Conservation (phyloP, 2,888 invertebrate genomes). For the Trissolcus japonicus region DNA sequence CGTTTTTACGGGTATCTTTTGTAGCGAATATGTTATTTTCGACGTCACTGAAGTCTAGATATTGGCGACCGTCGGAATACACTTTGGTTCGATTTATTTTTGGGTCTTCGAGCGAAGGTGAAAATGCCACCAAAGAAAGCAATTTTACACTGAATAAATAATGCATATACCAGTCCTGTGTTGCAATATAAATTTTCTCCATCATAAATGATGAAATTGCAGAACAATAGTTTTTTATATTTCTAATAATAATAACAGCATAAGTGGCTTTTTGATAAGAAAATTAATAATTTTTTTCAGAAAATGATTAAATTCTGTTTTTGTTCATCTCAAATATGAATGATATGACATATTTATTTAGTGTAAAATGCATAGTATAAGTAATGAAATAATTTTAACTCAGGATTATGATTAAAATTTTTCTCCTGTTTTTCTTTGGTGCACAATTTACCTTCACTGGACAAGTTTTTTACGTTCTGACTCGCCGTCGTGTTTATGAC, state of each 20-base stretch:
- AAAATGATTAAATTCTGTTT: too few relatives aligned
- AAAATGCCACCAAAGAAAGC: conserved; percentile 16
- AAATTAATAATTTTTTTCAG: neutral
- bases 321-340: too few relatives aligned
- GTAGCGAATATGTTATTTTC: conserved; percentile 41
- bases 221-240: neutral
- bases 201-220: neutral
- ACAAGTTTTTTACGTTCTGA: too few relatives aligned
- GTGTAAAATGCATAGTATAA: too few relatives aligned
- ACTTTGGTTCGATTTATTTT: conserved; percentile 26
- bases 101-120: conserved; percentile 21
- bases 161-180: neutral
- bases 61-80: conserved; percentile 28
- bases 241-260: too few relatives aligned
- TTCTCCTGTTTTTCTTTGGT: too few relatives aligned
- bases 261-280: neutral
- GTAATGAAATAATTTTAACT: too few relatives aligned
- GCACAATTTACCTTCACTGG: too few relatives aligned
- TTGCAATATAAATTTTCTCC: neutral
- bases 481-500: too few relatives aligned
- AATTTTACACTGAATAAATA: conserved; percentile 15
- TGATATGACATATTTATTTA: too few relatives aligned
- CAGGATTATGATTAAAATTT: too few relatives aligned
- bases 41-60: conserved; percentile 29
- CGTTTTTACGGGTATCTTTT: conserved; percentile 26